Evolutionary conservation across 2,888 invertebrate species (phyloP).

Genomic region (Volucella inanis): DNA sequence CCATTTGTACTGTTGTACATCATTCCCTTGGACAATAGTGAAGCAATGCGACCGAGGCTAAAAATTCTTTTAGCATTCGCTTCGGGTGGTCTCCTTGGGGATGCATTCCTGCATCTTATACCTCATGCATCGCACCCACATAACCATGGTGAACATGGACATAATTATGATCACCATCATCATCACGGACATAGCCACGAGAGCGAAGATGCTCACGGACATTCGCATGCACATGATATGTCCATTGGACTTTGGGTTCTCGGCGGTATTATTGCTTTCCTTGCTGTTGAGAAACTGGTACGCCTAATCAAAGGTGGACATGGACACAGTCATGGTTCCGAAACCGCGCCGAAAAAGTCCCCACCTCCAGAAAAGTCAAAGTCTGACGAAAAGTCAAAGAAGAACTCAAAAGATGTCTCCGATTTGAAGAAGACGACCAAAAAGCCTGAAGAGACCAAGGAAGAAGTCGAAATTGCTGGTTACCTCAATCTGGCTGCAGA

Average conservation of each 20-base stretch:
- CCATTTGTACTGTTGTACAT: conserved; percentile 96
- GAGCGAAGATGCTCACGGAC: conserved; percentile 76
- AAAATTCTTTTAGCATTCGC: conserved; percentile 97
- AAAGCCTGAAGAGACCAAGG: conserved; percentile 81
- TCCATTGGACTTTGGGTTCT: conserved; percentile 97
- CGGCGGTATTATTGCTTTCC: conserved; percentile 95
- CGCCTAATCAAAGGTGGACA: conserved; percentile 93
- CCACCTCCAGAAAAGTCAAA: conserved; percentile 64
- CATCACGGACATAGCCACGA: conserved; percentile 82
- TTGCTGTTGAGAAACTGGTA: conserved; percentile 96
- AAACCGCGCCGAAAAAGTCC: conserved; percentile 72
- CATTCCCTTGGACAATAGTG: conserved; percentile 94
- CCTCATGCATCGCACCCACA: conserved; percentile 94
- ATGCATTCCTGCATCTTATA: conserved; percentile 99
- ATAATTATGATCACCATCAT: conserved; percentile 80
- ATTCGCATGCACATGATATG: conserved; percentile 89
- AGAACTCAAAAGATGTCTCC: conserved; percentile 37
- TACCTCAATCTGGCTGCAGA: conserved; percentile 99
- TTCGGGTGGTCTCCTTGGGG: conserved; percentile 97
- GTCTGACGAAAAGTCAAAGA: conserved; percentile 62
- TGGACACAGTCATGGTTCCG: conserved; percentile 87
- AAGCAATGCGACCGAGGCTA: conserved; percentile 92
- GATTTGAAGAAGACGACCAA: conserved; percentile 77
- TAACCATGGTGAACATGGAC: conserved; percentile 79
- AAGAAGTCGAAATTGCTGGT: conserved; percentile 90